Percentiles rank a stretch among this genome's conserved stretches.
These are phyloP conservation scores for Uropetala carovei DNA, from an alignment of 2,888 invertebrate species.

Conservation along the genomic window DNA sequence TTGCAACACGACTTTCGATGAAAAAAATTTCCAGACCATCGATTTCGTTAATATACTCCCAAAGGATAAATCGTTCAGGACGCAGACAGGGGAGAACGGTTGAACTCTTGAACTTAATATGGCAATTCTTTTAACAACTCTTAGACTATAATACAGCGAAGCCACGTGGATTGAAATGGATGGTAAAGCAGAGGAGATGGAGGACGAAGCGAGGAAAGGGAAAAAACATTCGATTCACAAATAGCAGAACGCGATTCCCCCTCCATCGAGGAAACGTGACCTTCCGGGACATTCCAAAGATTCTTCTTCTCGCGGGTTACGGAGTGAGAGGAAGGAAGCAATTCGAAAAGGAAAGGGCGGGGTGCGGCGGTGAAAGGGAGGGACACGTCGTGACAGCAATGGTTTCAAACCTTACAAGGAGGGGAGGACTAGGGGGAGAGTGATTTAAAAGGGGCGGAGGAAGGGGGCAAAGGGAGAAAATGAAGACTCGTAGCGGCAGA, in stretches of 20 bases:
- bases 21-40: too few species aligned
- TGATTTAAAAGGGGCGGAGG: neutral
- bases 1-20: too few species aligned
- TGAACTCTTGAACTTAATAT: too few species aligned
- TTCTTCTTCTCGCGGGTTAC: neutral
- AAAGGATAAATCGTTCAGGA: too few species aligned
- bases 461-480: neutral
- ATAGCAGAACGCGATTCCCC: neutral
- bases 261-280: neutral
- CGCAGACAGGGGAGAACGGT: too few species aligned
- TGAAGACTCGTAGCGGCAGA: neutral
- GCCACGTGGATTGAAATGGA: neutral
- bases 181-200: too few species aligned
- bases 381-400: neutral
- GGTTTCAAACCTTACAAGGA: neutral
- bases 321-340: slow-evolving; percentile 11
- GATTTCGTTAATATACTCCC: too few species aligned
- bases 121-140: too few species aligned
- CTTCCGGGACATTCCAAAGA: neutral
- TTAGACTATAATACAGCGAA: neutral
- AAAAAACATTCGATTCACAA: neutral
- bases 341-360: neutral
- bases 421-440: neutral
- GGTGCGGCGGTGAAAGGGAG: neutral
- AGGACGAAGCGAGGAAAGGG: neutral